Conservation (phyloP, 35 echinoderm and acorn worm species). For the Apostichopus parvimensis region DNA sequence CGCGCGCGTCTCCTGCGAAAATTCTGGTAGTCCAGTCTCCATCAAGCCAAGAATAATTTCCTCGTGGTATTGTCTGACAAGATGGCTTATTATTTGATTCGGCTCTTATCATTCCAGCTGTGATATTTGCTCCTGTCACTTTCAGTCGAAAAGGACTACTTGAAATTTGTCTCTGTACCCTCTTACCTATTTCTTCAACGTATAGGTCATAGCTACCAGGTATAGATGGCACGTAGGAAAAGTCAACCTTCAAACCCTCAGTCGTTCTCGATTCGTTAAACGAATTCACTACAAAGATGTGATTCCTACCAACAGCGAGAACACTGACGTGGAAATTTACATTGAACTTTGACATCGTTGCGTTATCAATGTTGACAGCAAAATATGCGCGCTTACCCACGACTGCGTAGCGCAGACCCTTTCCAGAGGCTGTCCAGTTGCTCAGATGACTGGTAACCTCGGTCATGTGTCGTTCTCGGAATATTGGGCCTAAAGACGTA, state of each 20-base stretch:
- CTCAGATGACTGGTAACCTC: not conserved
- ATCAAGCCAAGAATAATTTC: not conserved
- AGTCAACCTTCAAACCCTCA: not conserved
- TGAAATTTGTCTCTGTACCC: not conserved
- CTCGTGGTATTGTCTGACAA: slow-evolving; percentile 11
- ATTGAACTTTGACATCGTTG: no score
- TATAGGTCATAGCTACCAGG: not conserved
- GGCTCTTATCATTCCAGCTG: not conserved
- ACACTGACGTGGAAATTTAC: not conserved
- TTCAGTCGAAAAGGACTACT: slow-evolving; percentile 14
- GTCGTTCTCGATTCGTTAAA: not conserved
- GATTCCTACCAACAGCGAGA: slow-evolving; percentile 10
- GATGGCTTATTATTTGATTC: not conserved
- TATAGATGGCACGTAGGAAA: not conserved
- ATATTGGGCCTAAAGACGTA: not conserved
- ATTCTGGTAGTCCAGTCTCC: not conserved
- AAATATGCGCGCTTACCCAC: not conserved
- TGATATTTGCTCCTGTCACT: not conserved
- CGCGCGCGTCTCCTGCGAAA: not conserved
- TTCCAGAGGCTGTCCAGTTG: not conserved
- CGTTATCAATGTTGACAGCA: not conserved
- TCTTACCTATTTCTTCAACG: not conserved
- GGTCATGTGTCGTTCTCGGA: not conserved
- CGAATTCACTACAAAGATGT: slow-evolving; percentile 5
- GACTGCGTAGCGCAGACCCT: not conserved